These are phyloP conservation scores for Parambassis ranga DNA, from an alignment of 2,797 vertebrate species.

Conservation along the genomic window DNA sequence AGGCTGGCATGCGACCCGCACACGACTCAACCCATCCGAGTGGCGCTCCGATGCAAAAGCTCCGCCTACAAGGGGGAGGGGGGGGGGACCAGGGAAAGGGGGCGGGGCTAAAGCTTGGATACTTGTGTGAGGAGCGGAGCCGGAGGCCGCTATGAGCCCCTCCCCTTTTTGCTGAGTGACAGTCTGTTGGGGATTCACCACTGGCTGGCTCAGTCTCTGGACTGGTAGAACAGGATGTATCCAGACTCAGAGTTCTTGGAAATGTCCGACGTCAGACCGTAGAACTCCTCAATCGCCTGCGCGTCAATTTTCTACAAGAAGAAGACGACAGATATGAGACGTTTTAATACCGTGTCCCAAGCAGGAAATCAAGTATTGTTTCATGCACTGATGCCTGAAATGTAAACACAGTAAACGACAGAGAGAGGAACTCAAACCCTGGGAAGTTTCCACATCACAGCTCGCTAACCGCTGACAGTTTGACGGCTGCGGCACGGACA, in stretches of 20 bases:
- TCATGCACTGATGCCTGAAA: no score
- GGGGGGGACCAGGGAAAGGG: no score
- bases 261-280: constrained; percentile 97
- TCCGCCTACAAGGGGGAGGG: constrained; percentile 54
- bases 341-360: no score
- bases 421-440: not conserved
- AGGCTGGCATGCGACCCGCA: constrained; percentile 46
- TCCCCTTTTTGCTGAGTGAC: constrained; percentile 47
- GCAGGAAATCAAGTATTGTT: no score
- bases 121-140: constrained; percentile 52
- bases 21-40: constrained; percentile 5
- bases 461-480: not conserved
- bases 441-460: not conserved
- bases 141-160: constrained; percentile 43
- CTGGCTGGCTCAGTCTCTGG: constrained; percentile 88
- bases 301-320: constrained; percentile 94
- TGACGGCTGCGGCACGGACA: not conserved
- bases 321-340: not conserved
- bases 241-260: constrained; percentile 99
- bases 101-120: constrained; percentile 57
- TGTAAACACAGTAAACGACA: no score
- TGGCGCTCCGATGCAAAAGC: constrained; percentile 51
- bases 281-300: constrained; percentile 99
- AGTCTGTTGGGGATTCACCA: constrained; percentile 45
- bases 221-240: constrained; percentile 99